Percentiles rank a stretch among this genome's conserved stretches.
These are phyloP conservation scores for Hippocampus barbouri DNA, from an alignment of 2,113 vertebrate genomes.

Conservation along the genomic window DNA sequence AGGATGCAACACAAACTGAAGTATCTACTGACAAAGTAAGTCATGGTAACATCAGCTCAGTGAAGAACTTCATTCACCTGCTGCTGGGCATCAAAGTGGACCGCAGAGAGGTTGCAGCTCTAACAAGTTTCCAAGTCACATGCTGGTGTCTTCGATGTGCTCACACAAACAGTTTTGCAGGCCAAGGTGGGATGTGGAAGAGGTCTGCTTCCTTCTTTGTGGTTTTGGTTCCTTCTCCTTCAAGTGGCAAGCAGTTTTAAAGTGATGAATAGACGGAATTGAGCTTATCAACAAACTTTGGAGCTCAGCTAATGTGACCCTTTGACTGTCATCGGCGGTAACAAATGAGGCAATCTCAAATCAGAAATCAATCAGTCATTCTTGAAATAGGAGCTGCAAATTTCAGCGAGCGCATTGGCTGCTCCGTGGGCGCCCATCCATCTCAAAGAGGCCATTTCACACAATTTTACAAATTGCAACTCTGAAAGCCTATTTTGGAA, in stretches of 20 bases:
- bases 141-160: conserved; percentile 44
- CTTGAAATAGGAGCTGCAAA: not conserved
- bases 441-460: not conserved
- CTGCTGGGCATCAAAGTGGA: conserved; percentile 20
- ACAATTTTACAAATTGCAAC: not conserved
- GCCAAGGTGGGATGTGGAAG: conserved; percentile 45
- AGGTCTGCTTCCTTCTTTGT: conserved; percentile 52
- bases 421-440: not conserved
- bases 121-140: conserved; percentile 57
- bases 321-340: not conserved
- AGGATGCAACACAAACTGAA: conserved; percentile 12
- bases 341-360: not conserved
- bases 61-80: conserved; percentile 21
- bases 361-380: not conserved
- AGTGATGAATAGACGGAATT: conserved; percentile 46
- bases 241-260: conserved; percentile 18
- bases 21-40: not conserved
- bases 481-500: not conserved
- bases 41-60: conserved; percentile 27
- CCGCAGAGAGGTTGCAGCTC: conserved; percentile 27
- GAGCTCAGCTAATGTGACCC: not conserved
- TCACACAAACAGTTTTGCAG: conserved; percentile 52
- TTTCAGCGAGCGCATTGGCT: not conserved
- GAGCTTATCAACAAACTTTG: conserved; percentile 8
- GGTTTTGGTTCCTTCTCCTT: conserved; percentile 65